These are phyloP conservation scores for Neuroterus valhalla DNA, from an alignment of 1,140 invertebrate genomes.

Conservation along the genomic window DNA sequence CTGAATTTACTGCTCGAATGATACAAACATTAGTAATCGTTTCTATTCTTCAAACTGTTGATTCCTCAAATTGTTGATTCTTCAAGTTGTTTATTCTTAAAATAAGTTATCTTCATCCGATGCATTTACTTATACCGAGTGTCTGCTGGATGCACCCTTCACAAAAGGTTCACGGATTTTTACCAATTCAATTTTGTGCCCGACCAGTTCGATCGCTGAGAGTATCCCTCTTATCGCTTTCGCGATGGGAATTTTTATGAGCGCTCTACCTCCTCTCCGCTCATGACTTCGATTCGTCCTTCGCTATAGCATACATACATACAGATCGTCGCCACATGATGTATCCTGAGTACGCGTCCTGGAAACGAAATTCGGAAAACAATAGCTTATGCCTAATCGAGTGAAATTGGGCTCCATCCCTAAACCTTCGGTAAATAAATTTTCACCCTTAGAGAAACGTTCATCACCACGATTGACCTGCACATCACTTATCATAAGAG, in stretches of 20 bases:
- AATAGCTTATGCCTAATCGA: background rate
- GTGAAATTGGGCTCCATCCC: background rate
- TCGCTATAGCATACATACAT: background rate
- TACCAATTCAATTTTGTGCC: constrained; percentile 56
- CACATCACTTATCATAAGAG: no score
- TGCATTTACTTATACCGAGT: background rate
- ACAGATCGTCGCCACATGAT: constrained; percentile 26
- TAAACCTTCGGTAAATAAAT: no score
- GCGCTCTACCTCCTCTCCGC: constrained; percentile 55
- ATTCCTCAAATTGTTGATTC: background rate
- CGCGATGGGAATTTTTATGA: constrained; percentile 63
- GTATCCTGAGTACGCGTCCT: constrained; percentile 1
- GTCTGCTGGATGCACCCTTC: constrained; percentile 2
- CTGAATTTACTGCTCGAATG: background rate
- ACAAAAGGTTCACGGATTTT: constrained; percentile 49
- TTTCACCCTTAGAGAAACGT: no score
- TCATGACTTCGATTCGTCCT: constrained; percentile 11
- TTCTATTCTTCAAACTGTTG: background rate
- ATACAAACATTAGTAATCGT: background rate
- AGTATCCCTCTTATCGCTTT: constrained; percentile 53
- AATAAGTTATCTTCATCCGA: background rate
- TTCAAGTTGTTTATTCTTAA: background rate
- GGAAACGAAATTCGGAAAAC: constrained; percentile 1
- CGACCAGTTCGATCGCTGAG: constrained; percentile 45
- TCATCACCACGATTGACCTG: no score